Percentiles rank a stretch among this genome's conserved stretches.
Evolutionary conservation across 2,113 vertebrate genomes (phyloP).

Genomic region (Gambusia holbrooki): DNA sequence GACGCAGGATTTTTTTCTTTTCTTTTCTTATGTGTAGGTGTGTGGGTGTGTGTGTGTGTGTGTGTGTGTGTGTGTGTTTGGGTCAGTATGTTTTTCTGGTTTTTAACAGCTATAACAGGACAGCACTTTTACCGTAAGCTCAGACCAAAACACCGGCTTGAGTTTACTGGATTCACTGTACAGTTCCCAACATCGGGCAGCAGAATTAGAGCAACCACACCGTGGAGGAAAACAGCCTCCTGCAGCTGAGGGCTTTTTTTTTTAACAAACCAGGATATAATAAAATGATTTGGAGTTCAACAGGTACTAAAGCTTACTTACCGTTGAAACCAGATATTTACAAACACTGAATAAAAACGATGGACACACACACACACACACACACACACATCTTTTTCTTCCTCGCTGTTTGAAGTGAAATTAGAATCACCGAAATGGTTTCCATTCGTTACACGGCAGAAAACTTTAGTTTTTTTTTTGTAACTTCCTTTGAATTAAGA

Average conservation of each 20-base stretch:
- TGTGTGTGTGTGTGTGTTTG: conserved; percentile 35
- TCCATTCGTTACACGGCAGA: no score
- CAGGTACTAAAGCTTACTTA: not conserved
- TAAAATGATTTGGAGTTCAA: not conserved
- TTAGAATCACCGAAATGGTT: no score
- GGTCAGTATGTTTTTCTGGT: conserved; percentile 67
- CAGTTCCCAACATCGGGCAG: not conserved
- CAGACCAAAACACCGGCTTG: conserved; percentile 50
- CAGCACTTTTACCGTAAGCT: conserved; percentile 61
- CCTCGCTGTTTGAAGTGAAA: no score
- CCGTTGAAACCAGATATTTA: no score
- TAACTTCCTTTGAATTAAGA: no score
- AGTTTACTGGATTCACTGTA: conserved; percentile 47
- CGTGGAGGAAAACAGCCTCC: not conserved
- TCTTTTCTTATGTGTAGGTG: conserved; percentile 37
- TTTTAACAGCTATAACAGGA: conserved; percentile 57
- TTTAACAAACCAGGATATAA: not conserved
- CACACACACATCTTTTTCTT: no score
- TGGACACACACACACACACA: no score
- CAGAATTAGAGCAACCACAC: conserved; percentile 15
- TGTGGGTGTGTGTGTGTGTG: conserved; percentile 21
- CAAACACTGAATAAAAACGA: no score
- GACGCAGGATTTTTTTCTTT: conserved; percentile 32
- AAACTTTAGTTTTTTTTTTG: no score
- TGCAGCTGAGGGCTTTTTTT: not conserved